Percentiles rank a stretch among this genome's conserved stretches.
phyloP scores from a whole-genome alignment of 1,140 invertebrate genomes.

The Drosophila pallidifrons region DNA sequence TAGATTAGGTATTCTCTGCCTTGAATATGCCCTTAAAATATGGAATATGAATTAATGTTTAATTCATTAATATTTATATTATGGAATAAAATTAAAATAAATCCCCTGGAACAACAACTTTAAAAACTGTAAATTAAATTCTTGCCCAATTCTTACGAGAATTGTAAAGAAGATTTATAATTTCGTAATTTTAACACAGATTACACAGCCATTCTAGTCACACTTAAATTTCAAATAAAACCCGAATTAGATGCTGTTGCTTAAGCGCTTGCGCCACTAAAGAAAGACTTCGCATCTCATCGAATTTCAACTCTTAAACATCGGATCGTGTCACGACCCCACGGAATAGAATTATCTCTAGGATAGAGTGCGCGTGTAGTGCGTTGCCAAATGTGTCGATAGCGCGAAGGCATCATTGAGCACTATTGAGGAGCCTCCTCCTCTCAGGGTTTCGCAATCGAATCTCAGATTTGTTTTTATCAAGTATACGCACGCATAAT shows the following conservation, averaged over 20 bases:
- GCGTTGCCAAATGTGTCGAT: constrained; percentile 65
- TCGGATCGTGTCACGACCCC: constrained; percentile 14
- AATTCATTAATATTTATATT: too few species aligned
- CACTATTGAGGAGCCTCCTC: constrained; percentile 38
- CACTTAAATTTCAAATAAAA: background rate
- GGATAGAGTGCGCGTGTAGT: constrained; percentile 10
- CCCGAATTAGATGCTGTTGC: background rate
- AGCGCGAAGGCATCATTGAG: constrained; percentile 27
- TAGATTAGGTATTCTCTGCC: too few species aligned
- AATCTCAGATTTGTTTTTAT: constrained; percentile 15
- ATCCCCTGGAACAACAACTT: too few species aligned
- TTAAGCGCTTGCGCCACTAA: background rate
- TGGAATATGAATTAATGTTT: too few species aligned
- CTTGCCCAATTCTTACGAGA: too few species aligned
- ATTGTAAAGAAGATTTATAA: too few species aligned
- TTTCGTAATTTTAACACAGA: background rate
- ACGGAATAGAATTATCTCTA: constrained; percentile 16
- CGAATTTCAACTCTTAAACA: background rate
- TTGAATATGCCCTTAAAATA: too few species aligned
- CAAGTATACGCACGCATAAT: constrained; percentile 18
- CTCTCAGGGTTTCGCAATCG: constrained; percentile 32
- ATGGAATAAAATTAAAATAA: too few species aligned
- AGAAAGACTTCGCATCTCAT: background rate
- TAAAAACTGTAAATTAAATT: too few species aligned
- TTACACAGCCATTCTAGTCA: constrained; percentile 6